Evolutionary conservation across 2,888 invertebrate genomes (phyloP), one percentile per base, ranked within the genome.

Genomic region (Pseudococcus longispinus): DNA sequence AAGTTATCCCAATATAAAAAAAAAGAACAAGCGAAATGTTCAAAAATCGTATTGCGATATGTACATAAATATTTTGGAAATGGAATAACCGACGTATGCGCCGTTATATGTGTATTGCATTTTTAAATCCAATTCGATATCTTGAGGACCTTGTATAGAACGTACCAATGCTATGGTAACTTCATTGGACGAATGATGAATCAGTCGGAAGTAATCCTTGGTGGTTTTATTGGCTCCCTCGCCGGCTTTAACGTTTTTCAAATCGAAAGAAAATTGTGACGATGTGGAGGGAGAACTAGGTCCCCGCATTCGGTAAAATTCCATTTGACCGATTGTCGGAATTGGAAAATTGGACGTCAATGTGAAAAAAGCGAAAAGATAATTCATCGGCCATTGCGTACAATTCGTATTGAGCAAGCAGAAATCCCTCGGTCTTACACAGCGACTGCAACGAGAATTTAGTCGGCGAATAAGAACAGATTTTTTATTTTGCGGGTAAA

Each of bases 311-410:
- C 96, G 96, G 91, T 98, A 98, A 11, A 98, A 92, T 87, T 96
- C 95, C 55, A 95, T 92, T 70, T 93, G 92, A 1, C 94, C 94
- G 88, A 91, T 90, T 1, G 92, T 89, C 5, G 95, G 94, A 60
- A 97, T 92, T 85, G 94, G 94, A 87, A 96, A 92, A 90, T 96
- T 95, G 32, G 97, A 95, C 0, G 96, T 96, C 89, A 99, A 94
- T 0, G 97, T 96, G 89, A 99, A 95, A 91, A 96, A 98, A 91
- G 98, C 97, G 92, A 95, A 97, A 46, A 97, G 97, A 90, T 96
- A 96, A 85, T 96, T 95, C 80, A 96, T 93, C 0, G 98, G 97
- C 89, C 94, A 94, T 80, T 93, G 93, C 85, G 94, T 92, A 89
- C 98, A 98, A 37, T 93, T 92, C 89, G 92, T 91, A 90, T 96